A percentile compares a stretch with the other conserved stretches of the same genome.
phyloP scores from a whole-genome alignment of 2,888 invertebrate genomes.

The Rhamnusium bicolor region DNA sequence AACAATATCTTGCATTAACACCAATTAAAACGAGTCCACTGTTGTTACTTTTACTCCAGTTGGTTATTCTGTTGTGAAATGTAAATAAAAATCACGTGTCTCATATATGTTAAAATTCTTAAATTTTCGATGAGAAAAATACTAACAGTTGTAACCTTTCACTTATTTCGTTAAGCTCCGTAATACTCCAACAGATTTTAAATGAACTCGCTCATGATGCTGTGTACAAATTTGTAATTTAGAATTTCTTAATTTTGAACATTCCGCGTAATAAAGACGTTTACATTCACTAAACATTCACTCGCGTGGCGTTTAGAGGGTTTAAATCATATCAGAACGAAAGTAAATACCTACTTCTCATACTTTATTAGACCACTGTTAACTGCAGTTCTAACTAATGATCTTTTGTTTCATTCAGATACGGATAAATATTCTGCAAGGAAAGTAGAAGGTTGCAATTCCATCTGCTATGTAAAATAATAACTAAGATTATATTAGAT shows the following conservation, averaged over 20 bases:
- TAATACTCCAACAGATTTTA: not conserved
- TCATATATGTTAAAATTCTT: not conserved
- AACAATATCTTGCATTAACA: not conserved
- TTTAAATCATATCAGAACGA: conserved; percentile 1
- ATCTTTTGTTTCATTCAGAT: not conserved
- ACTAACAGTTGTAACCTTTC: not conserved
- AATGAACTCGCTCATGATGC: not conserved
- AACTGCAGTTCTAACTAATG: not conserved
- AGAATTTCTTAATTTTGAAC: not conserved
- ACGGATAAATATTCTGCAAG: not conserved
- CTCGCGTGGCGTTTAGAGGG: not conserved
- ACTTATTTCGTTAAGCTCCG: not conserved
- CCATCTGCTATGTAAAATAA: not conserved
- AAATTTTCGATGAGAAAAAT: conserved; percentile 2
- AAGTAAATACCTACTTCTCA: conserved; percentile 5
- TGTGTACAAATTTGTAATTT: not conserved
- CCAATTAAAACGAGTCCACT: not conserved
- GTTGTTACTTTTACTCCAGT: not conserved
- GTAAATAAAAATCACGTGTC: not conserved
- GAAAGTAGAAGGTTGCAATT: not conserved
- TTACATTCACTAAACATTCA: conserved; percentile 11
- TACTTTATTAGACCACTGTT: not conserved
- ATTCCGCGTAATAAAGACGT: conserved; percentile 5
- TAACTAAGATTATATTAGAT: not conserved
- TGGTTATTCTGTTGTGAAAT: not conserved